These are phyloP conservation scores for Bubo blakistoni DNA, from an alignment of 2,113 vertebrate genomes.

Conservation along the genomic window DNA sequence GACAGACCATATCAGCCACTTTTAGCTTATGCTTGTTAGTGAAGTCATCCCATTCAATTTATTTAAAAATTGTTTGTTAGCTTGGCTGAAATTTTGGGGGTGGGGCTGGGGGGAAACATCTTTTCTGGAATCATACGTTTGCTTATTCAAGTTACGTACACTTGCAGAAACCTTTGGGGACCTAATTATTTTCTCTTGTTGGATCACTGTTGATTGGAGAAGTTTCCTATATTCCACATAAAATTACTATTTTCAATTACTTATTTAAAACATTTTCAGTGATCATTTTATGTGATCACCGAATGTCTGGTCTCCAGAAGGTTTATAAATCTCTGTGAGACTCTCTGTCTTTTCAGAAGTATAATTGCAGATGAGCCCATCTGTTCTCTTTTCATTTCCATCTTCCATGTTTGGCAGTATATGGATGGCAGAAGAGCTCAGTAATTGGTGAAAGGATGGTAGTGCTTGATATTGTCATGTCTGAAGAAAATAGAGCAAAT, in stretches of 20 bases:
- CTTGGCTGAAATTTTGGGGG: neutral
- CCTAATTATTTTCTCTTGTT: neutral
- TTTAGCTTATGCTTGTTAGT: neutral
- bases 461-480: neutral
- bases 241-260: neutral
- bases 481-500: neutral
- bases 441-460: neutral
- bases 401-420: neutral
- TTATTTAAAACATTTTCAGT: neutral
- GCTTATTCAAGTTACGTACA: neutral
- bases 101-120: accelerated
- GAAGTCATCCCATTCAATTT: neutral
- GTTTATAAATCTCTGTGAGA: conserved; percentile 9
- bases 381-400: conserved; percentile 23
- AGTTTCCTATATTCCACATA: neutral
- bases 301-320: conserved; percentile 15
- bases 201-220: neutral
- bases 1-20: neutral
- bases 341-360: conserved; percentile 6
- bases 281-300: neutral
- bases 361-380: conserved; percentile 27
- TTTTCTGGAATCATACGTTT: neutral
- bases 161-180: neutral
- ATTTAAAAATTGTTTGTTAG: neutral
- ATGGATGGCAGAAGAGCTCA: neutral